phyloP scores from a whole-genome alignment of 1,140 invertebrate genomes.

The Diabrotica virgifera region DNA sequence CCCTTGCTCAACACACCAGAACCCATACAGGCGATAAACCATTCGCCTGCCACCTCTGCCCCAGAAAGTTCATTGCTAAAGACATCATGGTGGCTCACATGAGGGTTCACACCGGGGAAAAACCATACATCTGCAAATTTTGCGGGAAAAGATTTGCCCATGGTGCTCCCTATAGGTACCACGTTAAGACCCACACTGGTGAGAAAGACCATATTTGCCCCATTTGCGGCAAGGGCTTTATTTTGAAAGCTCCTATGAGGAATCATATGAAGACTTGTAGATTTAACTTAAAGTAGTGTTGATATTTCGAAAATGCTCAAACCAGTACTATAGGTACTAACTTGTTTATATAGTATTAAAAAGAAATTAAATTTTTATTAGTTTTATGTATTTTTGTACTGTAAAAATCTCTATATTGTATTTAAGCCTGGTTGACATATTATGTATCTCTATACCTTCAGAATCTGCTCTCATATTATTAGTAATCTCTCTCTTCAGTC shows the following conservation, averaged over 20 bases:
- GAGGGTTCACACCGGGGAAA: slow-evolving; percentile 63
- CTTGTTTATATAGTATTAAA: too few species aligned
- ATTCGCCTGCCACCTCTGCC: slow-evolving; percentile 65
- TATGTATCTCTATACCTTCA: too few species aligned
- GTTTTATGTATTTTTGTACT: too few species aligned
- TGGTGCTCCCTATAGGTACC: slow-evolving; percentile 62
- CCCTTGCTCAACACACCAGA: slow-evolving; percentile 66
- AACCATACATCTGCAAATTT: slow-evolving; percentile 62
- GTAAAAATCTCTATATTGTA: too few species aligned
- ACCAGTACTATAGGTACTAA: too few species aligned
- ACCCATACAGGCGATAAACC: slow-evolving; percentile 74
- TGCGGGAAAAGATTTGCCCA: slow-evolving; percentile 79
- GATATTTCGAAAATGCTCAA: too few species aligned
- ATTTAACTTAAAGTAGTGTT: neutral
- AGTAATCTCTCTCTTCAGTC: too few species aligned
- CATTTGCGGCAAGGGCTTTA: slow-evolving; percentile 64
- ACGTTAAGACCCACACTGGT: slow-evolving; percentile 62
- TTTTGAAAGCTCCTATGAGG: slow-evolving; percentile 59
- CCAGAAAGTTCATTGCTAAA: slow-evolving; percentile 61
- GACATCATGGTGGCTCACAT: slow-evolving; percentile 61
- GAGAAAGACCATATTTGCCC: slow-evolving; percentile 72
- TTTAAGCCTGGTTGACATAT: too few species aligned
- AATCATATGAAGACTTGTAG: slow-evolving; percentile 56
- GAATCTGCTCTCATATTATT: too few species aligned
- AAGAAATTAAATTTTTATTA: too few species aligned